These are phyloP conservation scores for Phasia obesa DNA, from an alignment of 2,888 invertebrate species.

Conservation along the genomic window DNA sequence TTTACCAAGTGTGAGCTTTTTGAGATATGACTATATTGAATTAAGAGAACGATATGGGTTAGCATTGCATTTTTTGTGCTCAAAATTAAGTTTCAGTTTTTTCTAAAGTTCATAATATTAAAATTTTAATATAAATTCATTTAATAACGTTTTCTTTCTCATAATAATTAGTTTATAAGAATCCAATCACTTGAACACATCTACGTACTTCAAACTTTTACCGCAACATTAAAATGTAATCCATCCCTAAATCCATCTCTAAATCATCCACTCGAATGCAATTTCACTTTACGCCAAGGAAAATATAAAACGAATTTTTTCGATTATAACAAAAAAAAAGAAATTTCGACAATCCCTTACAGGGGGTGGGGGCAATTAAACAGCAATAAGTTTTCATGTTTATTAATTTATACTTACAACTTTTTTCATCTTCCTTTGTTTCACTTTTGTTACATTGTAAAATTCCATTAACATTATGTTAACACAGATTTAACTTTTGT, in stretches of 20 bases:
- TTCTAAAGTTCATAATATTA: too few species aligned
- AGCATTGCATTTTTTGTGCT: too few species aligned
- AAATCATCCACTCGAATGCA: neutral
- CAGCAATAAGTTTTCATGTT: slow-evolving; percentile 61
- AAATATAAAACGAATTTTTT: neutral
- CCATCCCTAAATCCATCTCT: neutral
- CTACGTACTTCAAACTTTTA: too few species aligned
- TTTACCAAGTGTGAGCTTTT: too few species aligned
- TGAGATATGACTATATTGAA: too few species aligned
- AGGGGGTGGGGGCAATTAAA: slow-evolving; percentile 44
- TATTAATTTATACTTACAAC: slow-evolving; percentile 60
- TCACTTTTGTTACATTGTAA: slow-evolving; percentile 29
- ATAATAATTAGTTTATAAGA: too few species aligned
- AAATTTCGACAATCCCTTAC: slow-evolving; percentile 9
- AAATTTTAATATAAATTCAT: too few species aligned
- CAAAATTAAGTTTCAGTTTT: too few species aligned
- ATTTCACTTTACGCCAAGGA: neutral
- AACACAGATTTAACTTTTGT: slow-evolving; percentile 67
- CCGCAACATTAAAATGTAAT: neutral
- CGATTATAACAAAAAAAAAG: neutral
- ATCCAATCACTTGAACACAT: too few species aligned
- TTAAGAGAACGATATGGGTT: too few species aligned
- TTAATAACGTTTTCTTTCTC: too few species aligned
- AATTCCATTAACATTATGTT: slow-evolving; percentile 63
- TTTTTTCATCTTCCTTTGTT: slow-evolving; percentile 7